Evolutionary conservation across 2,888 invertebrate genomes (phyloP).

Genomic region (Tetramorium bicarinatum): DNA sequence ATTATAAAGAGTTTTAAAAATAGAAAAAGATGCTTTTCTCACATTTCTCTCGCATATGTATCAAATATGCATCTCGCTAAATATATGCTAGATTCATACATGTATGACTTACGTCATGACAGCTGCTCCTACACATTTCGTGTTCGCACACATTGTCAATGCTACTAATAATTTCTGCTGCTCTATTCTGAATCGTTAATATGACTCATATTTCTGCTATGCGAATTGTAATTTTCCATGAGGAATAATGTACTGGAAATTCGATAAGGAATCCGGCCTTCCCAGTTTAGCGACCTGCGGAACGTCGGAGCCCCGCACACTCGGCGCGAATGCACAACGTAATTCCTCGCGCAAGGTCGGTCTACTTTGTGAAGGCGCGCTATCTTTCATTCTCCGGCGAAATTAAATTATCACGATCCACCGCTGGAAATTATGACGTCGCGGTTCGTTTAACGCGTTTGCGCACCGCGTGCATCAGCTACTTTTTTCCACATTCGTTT

Average conservation of each 20-base stretch:
- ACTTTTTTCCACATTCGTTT: conserved; percentile 30
- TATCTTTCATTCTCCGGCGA: conserved; percentile 30
- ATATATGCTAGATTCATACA: not conserved
- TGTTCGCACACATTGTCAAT: conserved; percentile 1
- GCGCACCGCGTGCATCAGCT: conserved; percentile 19
- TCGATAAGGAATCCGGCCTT: conserved; percentile 51
- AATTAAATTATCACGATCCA: conserved; percentile 57
- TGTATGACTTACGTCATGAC: not conserved
- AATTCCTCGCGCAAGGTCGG: conserved; percentile 37
- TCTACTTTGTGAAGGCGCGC: conserved; percentile 38
- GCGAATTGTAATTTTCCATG: conserved; percentile 46
- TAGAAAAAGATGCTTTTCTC: not conserved
- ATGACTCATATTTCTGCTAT: conserved; percentile 22
- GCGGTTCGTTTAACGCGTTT: conserved; percentile 59
- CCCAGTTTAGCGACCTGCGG: conserved; percentile 32
- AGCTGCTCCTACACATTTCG: not conserved
- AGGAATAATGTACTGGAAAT: conserved; percentile 55
- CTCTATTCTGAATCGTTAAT: conserved; percentile 24
- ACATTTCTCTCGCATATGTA: not conserved
- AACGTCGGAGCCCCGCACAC: not conserved
- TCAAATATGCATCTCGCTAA: not conserved
- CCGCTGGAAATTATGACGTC: conserved; percentile 60
- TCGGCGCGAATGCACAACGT: conserved; percentile 7
- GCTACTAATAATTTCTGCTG: conserved; percentile 3
- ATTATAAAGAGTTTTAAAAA: not conserved